Base-by-base conservation (phyloP, 1,140 invertebrate species). In the Lepidotrigona ventralis region DNA sequence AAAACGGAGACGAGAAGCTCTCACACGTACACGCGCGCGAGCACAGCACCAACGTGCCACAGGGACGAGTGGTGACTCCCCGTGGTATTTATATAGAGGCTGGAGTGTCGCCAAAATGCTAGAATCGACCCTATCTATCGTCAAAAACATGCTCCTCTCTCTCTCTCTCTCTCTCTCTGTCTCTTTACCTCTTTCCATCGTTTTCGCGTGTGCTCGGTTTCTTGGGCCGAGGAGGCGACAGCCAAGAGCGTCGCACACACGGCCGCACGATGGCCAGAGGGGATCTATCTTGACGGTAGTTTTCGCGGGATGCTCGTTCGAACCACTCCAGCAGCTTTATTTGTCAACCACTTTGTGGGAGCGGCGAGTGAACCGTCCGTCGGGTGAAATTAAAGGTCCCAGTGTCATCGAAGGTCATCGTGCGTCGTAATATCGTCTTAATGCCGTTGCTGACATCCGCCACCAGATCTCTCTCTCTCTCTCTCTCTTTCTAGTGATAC, bases 41-140 rank as follows among this genome's bases (percentile, higher is more conserved):
- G 72, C 74, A 71, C 79, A 51, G 72, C 74, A 71, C 79, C 85
- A 79, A 58, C 79, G 39, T 8, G 66, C 69, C 70, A 84, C 86
- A 78, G 76, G 85, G 73, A 79, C 89, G 87, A 74, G 81, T 86
- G 89, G 88, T 91, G 89, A 92, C 89, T 92, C 90, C 89, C 88
- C 88, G 89, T 86, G 88, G 90, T 93, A 93, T 94, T 93, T 93
- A 93, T 93, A 93, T 85, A 91, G 86, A 88, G 87, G 80, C 88
- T 93, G 93, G 93, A 93, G 90, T 91, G 91, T 86, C 90, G 93
- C 93, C 93, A 94, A 93, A 93, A 94, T 92, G 89, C 91, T 91
- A 91, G 90, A 90, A 88, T 84, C 90, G 89, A 90, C 88, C 90
- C 91, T 92, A 92, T 90, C 90, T 91, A 89, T 92, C 91, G 90